A percentile compares a stretch with the other conserved stretches of the same genome.
These are phyloP conservation scores for Tetranychus truncatus DNA, from an alignment of 2,888 invertebrate genomes.

Conservation along the genomic window DNA sequence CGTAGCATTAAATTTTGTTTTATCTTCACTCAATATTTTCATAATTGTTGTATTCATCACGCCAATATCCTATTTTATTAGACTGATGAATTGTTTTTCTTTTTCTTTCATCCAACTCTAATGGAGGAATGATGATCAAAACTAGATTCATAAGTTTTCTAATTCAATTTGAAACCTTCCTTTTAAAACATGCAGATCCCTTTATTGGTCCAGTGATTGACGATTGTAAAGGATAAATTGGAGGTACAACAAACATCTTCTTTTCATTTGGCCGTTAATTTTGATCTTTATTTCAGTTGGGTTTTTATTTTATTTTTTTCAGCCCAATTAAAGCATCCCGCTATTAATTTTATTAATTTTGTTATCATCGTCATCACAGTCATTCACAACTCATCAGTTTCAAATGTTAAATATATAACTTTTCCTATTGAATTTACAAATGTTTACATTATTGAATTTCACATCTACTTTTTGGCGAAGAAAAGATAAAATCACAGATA, in stretches of 20 bases:
- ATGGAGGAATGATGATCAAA: too few relatives aligned
- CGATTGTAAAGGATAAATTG: background rate
- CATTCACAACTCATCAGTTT: background rate
- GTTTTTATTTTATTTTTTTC: background rate
- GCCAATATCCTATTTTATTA: background rate
- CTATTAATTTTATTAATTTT: background rate
- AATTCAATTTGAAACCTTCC: too few relatives aligned
- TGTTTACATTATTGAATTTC: too few relatives aligned
- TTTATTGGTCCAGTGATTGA: too few relatives aligned
- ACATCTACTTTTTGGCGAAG: too few relatives aligned
- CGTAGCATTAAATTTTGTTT: slow-evolving; percentile 38
- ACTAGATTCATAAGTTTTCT: too few relatives aligned
- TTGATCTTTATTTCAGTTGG: background rate
- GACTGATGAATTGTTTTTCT: too few relatives aligned
- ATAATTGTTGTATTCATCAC: background rate
- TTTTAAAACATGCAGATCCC: too few relatives aligned
- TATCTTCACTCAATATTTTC: background rate
- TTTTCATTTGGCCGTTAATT: background rate
- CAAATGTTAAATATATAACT: too few relatives aligned
- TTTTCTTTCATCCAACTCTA: too few relatives aligned
- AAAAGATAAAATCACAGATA: too few relatives aligned
- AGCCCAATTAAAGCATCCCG: background rate
- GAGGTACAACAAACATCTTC: background rate
- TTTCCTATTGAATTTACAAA: too few relatives aligned
- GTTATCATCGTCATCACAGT: background rate